Evolutionary conservation across 2,113 vertebrate genomes (phyloP).

Genomic region (Brachionichthys hirsutus): DNA sequence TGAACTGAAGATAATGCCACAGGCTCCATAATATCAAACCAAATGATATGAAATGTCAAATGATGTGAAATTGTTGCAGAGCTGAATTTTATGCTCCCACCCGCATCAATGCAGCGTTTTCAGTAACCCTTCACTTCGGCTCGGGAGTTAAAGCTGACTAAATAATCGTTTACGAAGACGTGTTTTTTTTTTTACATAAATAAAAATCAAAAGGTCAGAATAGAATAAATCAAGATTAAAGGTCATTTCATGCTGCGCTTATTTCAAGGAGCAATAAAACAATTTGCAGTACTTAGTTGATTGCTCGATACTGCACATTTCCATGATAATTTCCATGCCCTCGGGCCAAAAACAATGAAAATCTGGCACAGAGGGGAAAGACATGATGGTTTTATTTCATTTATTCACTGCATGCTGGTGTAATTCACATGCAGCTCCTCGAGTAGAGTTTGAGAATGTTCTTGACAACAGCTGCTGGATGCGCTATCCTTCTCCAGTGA

Average conservation of each 20-base stretch:
- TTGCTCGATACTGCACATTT: conserved; percentile 41
- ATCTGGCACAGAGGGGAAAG: conserved; percentile 22
- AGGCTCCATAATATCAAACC: conserved; percentile 73
- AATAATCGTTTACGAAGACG: conserved; percentile 15
- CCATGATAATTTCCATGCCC: conserved; percentile 47
- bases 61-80: conserved; percentile 69
- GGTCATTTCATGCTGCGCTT: conserved; percentile 18
- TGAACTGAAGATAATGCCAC: conserved; percentile 74
- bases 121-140: conserved; percentile 28
- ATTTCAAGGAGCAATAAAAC: conserved; percentile 32
- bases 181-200: conserved; percentile 14
- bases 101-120: conserved; percentile 51
- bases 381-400: conserved; percentile 56
- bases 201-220: conserved; percentile 30
- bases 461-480: conserved; percentile 31
- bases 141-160: conserved; percentile 23
- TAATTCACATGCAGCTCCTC: conserved; percentile 55
- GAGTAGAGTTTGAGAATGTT: conserved; percentile 25
- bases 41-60: conserved; percentile 77
- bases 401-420: conserved; percentile 34
- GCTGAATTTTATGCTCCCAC: conserved; percentile 58
- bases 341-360: conserved; percentile 47
- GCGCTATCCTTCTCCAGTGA: conserved; percentile 22
- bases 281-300: conserved; percentile 34
- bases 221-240: conserved; percentile 34